Evolutionary conservation across 2,888 invertebrate species (phyloP).

Genomic region (Macaria liturata): DNA sequence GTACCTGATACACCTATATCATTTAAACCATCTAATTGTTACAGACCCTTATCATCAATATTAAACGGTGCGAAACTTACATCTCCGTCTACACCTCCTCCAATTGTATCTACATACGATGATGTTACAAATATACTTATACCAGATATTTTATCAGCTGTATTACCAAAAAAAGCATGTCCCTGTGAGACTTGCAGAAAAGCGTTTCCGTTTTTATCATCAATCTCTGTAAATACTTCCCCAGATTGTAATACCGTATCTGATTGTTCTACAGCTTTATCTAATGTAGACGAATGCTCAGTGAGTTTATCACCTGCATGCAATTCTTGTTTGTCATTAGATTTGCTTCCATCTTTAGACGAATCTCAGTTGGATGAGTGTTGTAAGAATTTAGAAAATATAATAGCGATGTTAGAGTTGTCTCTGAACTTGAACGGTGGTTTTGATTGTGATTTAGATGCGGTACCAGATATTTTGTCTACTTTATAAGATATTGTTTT

Average conservation of each 20-base stretch:
- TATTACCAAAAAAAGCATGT: background rate
- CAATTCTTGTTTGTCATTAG: background rate
- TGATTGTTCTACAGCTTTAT: slow-evolving; percentile 1
- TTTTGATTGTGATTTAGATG: slow-evolving; percentile 2
- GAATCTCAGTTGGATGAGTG: background rate
- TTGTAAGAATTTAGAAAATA: slow-evolving; percentile 11
- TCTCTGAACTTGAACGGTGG: slow-evolving; percentile 7
- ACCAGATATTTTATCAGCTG: background rate
- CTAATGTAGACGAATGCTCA: background rate
- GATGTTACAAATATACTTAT: background rate
- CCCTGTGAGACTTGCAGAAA: background rate
- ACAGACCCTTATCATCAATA: background rate
- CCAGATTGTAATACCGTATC: background rate
- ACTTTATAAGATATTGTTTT: slow-evolving; percentile 1
- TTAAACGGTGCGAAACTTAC: background rate
- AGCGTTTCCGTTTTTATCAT: slow-evolving; percentile 1
- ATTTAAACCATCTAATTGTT: background rate
- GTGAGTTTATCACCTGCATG: background rate
- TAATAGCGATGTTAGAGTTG: slow-evolving; percentile 7
- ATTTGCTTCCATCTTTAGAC: background rate
- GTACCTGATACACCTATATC: background rate
- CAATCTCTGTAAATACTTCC: slow-evolving; percentile 1
- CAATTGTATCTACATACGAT: background rate
- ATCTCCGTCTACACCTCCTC: background rate
- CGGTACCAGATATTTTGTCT: slow-evolving; percentile 1